These are phyloP conservation scores for Pipra filicauda DNA, from an alignment of 2,113 vertebrate genomes.

Conservation along the genomic window DNA sequence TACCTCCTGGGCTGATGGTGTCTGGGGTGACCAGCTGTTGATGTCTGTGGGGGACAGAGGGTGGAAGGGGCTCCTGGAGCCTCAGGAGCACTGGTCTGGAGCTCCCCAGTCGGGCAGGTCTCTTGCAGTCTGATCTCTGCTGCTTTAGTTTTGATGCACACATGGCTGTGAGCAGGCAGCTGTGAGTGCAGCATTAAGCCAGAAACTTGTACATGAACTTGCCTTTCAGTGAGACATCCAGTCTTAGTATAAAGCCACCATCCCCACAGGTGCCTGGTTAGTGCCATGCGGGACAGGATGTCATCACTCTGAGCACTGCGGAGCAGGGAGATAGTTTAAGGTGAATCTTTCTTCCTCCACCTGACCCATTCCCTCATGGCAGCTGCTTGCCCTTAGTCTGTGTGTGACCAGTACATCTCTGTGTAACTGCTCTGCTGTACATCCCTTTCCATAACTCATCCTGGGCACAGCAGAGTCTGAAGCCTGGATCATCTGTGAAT, in stretches of 20 bases:
- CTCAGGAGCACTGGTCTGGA: not conserved
- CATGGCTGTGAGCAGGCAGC: not conserved
- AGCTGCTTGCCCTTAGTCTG: not conserved
- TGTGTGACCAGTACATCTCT: not conserved
- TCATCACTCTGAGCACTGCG: fast-evolving
- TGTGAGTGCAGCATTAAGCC: not conserved
- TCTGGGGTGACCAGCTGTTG: not conserved
- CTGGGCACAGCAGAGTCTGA: fast-evolving
- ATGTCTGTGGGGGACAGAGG: not conserved
- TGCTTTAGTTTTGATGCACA: not conserved
- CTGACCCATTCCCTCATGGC: not conserved
- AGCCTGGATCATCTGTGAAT: not conserved
- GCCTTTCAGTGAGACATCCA: not conserved
- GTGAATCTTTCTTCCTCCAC: not conserved
- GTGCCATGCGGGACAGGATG: fast-evolving
- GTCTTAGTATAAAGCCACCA: fast-evolving
- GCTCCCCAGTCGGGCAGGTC: not conserved
- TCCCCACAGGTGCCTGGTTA: not conserved
- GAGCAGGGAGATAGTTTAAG: not conserved
- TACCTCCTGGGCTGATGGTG: not conserved
- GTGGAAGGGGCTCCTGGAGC: not conserved
- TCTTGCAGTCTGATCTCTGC: not conserved
- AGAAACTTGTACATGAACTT: not conserved
- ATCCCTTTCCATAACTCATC: not conserved
- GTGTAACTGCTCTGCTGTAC: not conserved